Evolutionary conservation across 2,888 invertebrate genomes (phyloP).

Genomic region (Phaedon cochleariae): DNA sequence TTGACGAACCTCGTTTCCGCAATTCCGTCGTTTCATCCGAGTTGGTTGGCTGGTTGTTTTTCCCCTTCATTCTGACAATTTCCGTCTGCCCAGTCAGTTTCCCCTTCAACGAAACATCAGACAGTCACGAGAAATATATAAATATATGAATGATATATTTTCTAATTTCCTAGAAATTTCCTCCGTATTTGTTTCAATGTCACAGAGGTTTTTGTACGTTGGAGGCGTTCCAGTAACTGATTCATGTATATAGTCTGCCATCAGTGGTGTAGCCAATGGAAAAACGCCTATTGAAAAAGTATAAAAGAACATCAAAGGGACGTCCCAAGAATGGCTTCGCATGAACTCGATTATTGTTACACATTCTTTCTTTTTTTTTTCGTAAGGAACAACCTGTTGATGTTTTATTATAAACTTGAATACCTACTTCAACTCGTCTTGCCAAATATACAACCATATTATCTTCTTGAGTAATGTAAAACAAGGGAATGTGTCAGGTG

Average conservation of each 20-base stretch:
- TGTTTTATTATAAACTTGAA: no score
- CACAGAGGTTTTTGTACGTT: slow-evolving; percentile 15
- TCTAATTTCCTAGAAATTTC: slow-evolving; percentile 38
- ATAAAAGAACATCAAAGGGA: no score
- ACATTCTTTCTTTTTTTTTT: no score
- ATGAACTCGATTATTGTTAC: no score
- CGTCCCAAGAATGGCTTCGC: no score
- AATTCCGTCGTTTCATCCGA: neutral
- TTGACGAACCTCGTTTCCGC: neutral
- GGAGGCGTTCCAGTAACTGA: neutral
- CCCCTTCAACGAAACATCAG: neutral
- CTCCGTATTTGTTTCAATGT: slow-evolving; percentile 32
- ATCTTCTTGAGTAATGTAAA: no score
- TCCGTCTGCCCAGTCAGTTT: neutral
- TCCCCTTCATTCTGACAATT: neutral
- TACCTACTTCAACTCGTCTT: no score
- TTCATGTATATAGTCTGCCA: neutral
- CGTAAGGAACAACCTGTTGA: no score
- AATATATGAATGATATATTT: slow-evolving; percentile 19
- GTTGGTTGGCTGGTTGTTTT: neutral
- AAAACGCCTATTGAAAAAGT: no score
- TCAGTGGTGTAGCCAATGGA: slow-evolving; percentile 3
- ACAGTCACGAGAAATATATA: neutral
- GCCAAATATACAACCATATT: no score
- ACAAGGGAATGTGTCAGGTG: no score